phyloP scores from a whole-genome alignment of 2,888 invertebrate species.

The Aspidiotus rigidus region DNA sequence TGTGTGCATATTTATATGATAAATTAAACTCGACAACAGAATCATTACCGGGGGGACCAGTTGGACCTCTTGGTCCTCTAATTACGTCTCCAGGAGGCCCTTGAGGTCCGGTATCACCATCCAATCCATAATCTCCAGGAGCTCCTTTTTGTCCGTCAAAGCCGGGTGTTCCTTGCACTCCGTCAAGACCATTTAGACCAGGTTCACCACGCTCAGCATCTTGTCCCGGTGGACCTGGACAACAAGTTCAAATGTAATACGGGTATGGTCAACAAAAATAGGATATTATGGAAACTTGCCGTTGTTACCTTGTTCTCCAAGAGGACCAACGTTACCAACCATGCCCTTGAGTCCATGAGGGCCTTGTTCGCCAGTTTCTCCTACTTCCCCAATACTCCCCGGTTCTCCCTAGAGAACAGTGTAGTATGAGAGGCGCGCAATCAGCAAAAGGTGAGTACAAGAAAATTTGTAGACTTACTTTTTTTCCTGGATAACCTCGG shows the following conservation, averaged over 20 bases:
- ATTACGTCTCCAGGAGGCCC: constrained; percentile 58
- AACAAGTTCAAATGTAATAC: background rate
- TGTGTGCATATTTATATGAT: background rate
- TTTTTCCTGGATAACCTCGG: constrained; percentile 33
- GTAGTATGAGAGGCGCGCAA: too few species aligned
- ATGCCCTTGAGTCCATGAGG: constrained; percentile 34
- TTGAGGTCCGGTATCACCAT: constrained; percentile 56
- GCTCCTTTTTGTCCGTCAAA: constrained; percentile 59
- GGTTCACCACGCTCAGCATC: constrained; percentile 42
- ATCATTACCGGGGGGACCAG: constrained; percentile 20
- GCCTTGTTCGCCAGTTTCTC: too few species aligned
- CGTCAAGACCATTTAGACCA: constrained; percentile 41
- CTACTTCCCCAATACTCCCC: too few species aligned
- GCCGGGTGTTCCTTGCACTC: constrained; percentile 55
- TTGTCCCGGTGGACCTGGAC: constrained; percentile 55
- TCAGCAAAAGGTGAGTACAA: too few species aligned
- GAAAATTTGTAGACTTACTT: constrained; percentile 18
- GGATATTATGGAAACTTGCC: background rate
- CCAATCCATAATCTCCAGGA: constrained; percentile 65
- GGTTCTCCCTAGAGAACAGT: too few species aligned
- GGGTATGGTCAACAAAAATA: background rate
- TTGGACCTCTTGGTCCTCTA: constrained; percentile 50
- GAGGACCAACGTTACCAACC: constrained; percentile 38
- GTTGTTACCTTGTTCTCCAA: constrained; percentile 45
- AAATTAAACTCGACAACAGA: background rate